Evolutionary conservation across 1,140 invertebrate species (phyloP).

Genomic region (Sinella curviseta): DNA sequence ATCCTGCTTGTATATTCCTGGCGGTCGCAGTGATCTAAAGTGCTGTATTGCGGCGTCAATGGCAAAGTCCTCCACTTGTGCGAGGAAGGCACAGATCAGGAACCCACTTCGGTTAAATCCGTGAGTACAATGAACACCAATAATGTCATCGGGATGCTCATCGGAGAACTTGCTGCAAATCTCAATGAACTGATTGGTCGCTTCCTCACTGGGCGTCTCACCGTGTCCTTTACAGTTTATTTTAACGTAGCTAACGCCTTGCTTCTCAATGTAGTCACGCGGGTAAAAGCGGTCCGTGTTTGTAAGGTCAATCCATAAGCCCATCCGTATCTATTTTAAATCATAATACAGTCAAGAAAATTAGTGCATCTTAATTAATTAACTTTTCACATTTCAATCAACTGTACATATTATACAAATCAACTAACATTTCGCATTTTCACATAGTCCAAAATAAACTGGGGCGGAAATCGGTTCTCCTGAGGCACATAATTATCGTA

Average conservation of each 20-base stretch:
- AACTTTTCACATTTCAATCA: too few relatives aligned
- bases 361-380: slow-evolving; percentile 28
- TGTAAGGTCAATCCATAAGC: slow-evolving; percentile 94
- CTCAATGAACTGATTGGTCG: slow-evolving; percentile 74
- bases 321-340: slow-evolving; percentile 83
- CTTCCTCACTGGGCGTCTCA: slow-evolving; percentile 74
- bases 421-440: slow-evolving; percentile 68
- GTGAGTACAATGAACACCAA: slow-evolving; percentile 96
- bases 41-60: slow-evolving; percentile 75
- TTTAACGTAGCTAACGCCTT: slow-evolving; percentile 79
- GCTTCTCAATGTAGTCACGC: slow-evolving; percentile 70
- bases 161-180: slow-evolving; percentile 75
- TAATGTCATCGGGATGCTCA: slow-evolving; percentile 75
- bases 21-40: slow-evolving; percentile 67
- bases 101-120: slow-evolving; percentile 98
- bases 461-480: slow-evolving; percentile 75
- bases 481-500: slow-evolving; percentile 80
- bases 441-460: slow-evolving; percentile 76
- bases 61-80: slow-evolving; percentile 74
- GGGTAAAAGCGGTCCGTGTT: slow-evolving; percentile 93
- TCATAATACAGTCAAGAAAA: slow-evolving; percentile 51
- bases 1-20: slow-evolving; percentile 71
- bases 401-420: too few relatives aligned
- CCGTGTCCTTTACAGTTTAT: slow-evolving; percentile 82
- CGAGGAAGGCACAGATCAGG: slow-evolving; percentile 85